phyloP scores from a whole-genome alignment of 2,888 invertebrate species.

The Ectemnius cavifrons region DNA sequence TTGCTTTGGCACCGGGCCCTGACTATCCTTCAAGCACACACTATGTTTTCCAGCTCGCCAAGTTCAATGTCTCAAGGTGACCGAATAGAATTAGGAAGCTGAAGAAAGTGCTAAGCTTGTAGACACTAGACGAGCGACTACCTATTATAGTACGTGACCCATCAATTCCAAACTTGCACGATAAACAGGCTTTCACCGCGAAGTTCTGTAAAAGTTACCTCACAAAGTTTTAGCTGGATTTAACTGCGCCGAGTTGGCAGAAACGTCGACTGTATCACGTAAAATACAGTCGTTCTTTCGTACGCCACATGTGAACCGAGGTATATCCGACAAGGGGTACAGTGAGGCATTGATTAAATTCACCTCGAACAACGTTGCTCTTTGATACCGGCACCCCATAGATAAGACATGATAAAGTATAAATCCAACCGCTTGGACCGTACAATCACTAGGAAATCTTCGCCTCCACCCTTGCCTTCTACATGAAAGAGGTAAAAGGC shows the following conservation, averaged over 20 bases:
- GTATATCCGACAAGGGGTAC: conserved; percentile 3
- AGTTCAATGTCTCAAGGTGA: conserved; percentile 6
- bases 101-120: too few species aligned
- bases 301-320: too few species aligned
- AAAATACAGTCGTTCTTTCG: too few species aligned
- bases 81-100: background rate
- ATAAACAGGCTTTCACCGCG: too few species aligned
- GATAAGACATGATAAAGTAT: conserved; percentile 42
- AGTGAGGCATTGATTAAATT: conserved; percentile 46
- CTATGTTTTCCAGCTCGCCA: background rate
- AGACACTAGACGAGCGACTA: too few species aligned
- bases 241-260: too few species aligned
- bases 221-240: too few species aligned
- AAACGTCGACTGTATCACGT: too few species aligned
- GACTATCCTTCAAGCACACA: background rate
- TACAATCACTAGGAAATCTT: conserved; percentile 10
- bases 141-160: too few species aligned
- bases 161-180: too few species aligned
- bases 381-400: conserved; percentile 29
- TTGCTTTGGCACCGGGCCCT: background rate
- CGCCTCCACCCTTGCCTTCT: background rate
- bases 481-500: too few species aligned
- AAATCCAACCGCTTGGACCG: conserved; percentile 23
- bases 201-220: too few species aligned
- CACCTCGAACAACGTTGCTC: conserved; percentile 30